Conservation (phyloP, 1,140 invertebrate genomes). For the Drosophila kurseongensis region DNA sequence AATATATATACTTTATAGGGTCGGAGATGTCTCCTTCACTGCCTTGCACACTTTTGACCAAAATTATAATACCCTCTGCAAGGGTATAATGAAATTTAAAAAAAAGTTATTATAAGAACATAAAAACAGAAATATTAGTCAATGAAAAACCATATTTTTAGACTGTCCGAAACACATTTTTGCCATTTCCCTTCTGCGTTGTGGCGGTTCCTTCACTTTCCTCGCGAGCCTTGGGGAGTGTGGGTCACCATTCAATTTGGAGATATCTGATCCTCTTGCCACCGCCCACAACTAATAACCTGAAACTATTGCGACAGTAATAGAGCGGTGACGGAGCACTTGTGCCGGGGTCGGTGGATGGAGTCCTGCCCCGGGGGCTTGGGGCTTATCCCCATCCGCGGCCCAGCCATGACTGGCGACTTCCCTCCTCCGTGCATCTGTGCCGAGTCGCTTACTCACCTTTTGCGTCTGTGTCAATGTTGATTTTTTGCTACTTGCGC, state of each 20-base stretch:
- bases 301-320: conserved; percentile 8
- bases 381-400: background rate
- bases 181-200: too few relatives aligned
- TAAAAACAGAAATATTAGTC: too few relatives aligned
- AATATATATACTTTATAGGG: too few relatives aligned
- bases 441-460: conserved; percentile 38
- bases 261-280: background rate
- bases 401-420: background rate
- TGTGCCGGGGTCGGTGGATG: background rate
- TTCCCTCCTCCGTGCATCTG: too few relatives aligned
- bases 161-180: too few relatives aligned
- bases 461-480: conserved; percentile 67
- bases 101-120: too few relatives aligned
- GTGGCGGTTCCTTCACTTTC: too few relatives aligned
- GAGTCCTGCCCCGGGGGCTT: background rate
- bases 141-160: too few relatives aligned
- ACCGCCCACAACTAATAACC: conserved; percentile 8
- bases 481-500: conserved; percentile 62
- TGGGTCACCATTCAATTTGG: background rate
- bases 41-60: too few relatives aligned
- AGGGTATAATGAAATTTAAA: too few relatives aligned
- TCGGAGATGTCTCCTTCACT: too few relatives aligned
- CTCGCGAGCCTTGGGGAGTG: background rate
- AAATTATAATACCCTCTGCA: too few relatives aligned
- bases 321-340: conserved; percentile 7